Evolutionary conservation across 2,888 invertebrate species (phyloP).

Genomic region (Perithous albicinctus): DNA sequence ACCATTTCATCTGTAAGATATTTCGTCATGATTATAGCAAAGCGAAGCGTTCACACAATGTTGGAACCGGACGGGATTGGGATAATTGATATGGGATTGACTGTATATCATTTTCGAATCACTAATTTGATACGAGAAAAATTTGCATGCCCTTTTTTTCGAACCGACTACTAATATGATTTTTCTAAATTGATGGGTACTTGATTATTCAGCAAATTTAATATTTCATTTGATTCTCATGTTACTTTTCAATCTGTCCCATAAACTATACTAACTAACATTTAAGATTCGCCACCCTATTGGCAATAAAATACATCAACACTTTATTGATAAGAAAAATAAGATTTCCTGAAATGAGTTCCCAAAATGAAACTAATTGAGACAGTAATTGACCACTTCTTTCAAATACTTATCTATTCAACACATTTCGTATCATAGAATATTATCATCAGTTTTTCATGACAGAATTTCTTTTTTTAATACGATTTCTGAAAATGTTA

Average conservation of each 20-base stretch:
- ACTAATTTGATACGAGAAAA: not conserved
- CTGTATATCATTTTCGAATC: not conserved
- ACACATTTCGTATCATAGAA: not conserved
- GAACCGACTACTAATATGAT: not conserved
- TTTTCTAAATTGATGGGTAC: not conserved
- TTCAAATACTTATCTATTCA: not conserved
- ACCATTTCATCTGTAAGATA: conserved; percentile 93
- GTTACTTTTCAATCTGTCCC: not conserved
- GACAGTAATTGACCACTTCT: not conserved
- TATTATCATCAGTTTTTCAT: not conserved
- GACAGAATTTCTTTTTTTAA: not conserved
- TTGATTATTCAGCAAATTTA: not conserved
- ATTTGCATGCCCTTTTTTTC: not conserved
- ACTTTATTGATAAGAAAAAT: not conserved
- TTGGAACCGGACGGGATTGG: not conserved
- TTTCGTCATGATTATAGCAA: conserved; percentile 62
- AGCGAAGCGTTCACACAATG: conserved; percentile 54
- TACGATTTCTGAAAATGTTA: not conserved
- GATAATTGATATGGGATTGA: not conserved
- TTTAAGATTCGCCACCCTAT: not conserved
- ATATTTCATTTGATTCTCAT: not conserved
- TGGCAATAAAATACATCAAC: not conserved
- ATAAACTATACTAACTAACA: not conserved
- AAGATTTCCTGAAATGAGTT: not conserved
- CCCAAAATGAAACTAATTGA: not conserved